These are phyloP conservation scores for Champsocephalus gunnari DNA, from an alignment of 2,797 vertebrate species.

Conservation along the genomic window DNA sequence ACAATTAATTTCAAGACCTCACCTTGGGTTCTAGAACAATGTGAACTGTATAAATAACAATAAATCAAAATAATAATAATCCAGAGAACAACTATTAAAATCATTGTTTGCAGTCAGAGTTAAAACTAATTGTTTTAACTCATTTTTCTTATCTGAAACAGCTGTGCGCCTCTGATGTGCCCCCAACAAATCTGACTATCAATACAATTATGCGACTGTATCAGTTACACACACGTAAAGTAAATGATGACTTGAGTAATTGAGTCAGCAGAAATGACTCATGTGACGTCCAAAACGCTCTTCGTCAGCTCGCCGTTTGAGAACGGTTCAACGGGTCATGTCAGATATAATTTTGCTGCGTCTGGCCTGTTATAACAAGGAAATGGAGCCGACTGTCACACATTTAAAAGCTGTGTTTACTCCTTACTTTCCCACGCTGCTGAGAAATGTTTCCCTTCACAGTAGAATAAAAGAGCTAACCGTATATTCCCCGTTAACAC, in stretches of 20 bases:
- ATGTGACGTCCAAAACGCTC: conserved; percentile 49
- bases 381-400: conserved; percentile 32
- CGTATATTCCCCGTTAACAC: conserved; percentile 39
- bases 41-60: no score
- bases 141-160: no score
- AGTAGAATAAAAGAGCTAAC: conserved; percentile 47
- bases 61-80: no score
- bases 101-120: no score
- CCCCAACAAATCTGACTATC: conserved; percentile 57
- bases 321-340: conserved; percentile 40
- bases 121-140: no score
- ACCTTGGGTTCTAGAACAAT: no score
- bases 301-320: conserved; percentile 29
- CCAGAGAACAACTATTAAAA: no score
- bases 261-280: conserved; percentile 74
- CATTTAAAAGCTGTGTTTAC: conserved; percentile 22
- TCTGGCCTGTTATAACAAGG: conserved; percentile 10
- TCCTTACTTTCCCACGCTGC: conserved; percentile 3
- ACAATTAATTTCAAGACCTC: no score
- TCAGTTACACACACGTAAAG: conserved; percentile 56
- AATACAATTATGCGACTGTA: conserved; percentile 59
- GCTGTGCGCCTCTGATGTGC: no score
- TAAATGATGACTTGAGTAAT: conserved; percentile 70
- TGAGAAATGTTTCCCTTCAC: conserved; percentile 30
- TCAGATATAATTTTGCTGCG: conserved; percentile 31